Evolutionary conservation across 2,113 vertebrate genomes (phyloP).

Genomic region (Cichladusa arquata): DNA sequence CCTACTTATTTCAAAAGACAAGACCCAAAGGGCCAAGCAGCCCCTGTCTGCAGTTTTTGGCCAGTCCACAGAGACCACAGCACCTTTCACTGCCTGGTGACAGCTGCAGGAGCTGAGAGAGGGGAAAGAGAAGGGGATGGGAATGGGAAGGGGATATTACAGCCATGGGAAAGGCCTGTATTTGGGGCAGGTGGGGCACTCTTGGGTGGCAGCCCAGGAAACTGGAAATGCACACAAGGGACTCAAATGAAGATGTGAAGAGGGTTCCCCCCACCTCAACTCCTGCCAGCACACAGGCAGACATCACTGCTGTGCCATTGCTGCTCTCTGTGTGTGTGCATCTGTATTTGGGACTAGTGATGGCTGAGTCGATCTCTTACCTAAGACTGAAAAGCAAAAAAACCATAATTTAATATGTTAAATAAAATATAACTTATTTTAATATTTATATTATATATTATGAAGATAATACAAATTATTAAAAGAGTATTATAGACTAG

Average conservation of each 20-base stretch:
- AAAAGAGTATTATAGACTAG: background rate
- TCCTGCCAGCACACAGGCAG: background rate
- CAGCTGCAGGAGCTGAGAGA: background rate
- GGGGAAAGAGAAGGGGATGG: fast-evolving
- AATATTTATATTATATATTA: no score
- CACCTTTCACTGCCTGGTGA: background rate
- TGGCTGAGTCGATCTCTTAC: no score
- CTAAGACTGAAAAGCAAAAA: fast-evolving
- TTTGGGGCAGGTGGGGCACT: background rate
- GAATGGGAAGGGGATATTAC: background rate
- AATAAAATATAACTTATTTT: no score
- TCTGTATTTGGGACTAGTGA: background rate
- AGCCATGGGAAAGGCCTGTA: background rate
- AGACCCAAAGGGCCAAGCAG: background rate
- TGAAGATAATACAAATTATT: background rate
- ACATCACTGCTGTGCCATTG: background rate
- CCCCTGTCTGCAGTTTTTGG: background rate
- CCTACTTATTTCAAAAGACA: background rate
- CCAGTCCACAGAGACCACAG: fast-evolving
- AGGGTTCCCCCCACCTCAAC: background rate
- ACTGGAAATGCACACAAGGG: fast-evolving
- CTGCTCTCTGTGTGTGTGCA: background rate
- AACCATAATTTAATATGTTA: no score
- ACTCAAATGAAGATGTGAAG: background rate
- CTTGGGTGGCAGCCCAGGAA: background rate